Evolutionary conservation across 2,888 invertebrate genomes (phyloP), one percentile per base, ranked within the genome.

Genomic region (Melolontha melolontha): DNA sequence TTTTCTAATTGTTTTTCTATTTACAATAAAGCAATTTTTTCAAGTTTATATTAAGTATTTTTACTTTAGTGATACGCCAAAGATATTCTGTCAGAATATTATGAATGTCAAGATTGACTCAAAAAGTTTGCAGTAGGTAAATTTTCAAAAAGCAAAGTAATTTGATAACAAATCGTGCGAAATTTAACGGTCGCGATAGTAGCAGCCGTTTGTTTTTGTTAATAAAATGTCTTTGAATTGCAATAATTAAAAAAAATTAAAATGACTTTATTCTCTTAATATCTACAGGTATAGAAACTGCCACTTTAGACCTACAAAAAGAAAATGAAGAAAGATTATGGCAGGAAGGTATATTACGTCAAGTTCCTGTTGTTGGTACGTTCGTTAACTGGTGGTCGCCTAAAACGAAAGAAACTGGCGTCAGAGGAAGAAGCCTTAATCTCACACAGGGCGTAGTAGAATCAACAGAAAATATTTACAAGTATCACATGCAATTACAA

Each of bases 351-450:
- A 91, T 98, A 67, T 86, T 98, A 71, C 87, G 98, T 16, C 95
- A 97, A 75, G 95, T 98, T 73, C 98, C 98, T 0, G 93, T 98
- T 1, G 95, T 98, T 67, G 95, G 97, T 0, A 92, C 94, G 17
- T 90, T 98, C 66, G 92, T 97, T 59, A 96, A 96, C 85, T 98
- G 98, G 98, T 97, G 95, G 94, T 93, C 95, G 55, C 98, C 97
- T 7, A 84, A 82, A 75, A 75, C 79, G 22, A 93, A 91, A 79
- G 92, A 93, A 74, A 86, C 90, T 6, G 93, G 91, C 74, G 92
- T 91, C 74, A 91, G 88, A 82, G 97, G 94, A 54, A 87, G 95
- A 79, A 94, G 91, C 82, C 87, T 96, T 71, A 93, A 95, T 83
- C 85, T 96, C 79, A 86, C 87, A 39, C 85, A 86, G 86, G 94